These are phyloP conservation scores for Accipiter cooperii DNA, from an alignment of 2,113 vertebrate species.

Conservation along the genomic window DNA sequence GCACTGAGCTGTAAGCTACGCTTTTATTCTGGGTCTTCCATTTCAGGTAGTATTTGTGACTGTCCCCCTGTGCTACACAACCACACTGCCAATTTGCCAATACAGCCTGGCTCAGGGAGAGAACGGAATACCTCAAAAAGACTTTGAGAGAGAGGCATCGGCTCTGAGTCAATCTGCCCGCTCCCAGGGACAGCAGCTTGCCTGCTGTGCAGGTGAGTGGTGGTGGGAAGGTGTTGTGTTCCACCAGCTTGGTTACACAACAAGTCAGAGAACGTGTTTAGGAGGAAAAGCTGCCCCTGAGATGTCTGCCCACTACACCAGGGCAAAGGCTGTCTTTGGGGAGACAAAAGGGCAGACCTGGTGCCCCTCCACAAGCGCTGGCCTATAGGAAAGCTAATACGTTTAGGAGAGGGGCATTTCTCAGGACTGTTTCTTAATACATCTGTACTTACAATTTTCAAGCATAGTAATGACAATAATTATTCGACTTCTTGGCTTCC, in stretches of 20 bases:
- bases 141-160: not conserved
- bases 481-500: not conserved
- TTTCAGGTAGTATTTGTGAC: not conserved
- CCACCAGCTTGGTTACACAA: not conserved
- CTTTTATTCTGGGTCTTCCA: not conserved
- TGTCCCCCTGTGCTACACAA: not conserved
- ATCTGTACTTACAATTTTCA: not conserved
- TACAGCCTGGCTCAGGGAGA: not conserved
- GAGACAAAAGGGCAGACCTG: not conserved
- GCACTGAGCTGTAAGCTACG: not conserved
- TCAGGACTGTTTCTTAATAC: not conserved
- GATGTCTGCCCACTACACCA: not conserved
- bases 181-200: not conserved
- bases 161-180: not conserved
- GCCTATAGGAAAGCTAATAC: not conserved
- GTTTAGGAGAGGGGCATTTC: not conserved
- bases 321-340: not conserved
- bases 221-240: not conserved
- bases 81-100: fast-evolving
- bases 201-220: not conserved
- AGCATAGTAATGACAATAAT: not conserved
- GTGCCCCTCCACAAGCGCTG: not conserved
- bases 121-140: not conserved
- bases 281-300: not conserved
- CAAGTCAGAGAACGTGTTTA: not conserved